These are phyloP conservation scores for Tadarida brasiliensis DNA, from an alignment of 2,797 vertebrate genomes.

Conservation along the genomic window DNA sequence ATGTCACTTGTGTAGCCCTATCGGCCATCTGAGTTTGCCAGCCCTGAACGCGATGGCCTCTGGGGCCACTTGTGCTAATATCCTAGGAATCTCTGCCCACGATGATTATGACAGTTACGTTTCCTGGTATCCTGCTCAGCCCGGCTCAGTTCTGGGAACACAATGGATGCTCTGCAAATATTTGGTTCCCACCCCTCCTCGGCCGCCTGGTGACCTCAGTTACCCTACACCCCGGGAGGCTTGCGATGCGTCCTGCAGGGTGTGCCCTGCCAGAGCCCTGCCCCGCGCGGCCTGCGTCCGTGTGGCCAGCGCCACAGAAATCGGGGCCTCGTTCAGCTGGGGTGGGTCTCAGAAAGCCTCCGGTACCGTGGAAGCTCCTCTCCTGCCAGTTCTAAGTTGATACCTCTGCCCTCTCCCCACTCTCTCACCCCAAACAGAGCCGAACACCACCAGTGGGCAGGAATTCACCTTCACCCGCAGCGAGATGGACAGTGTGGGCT, in stretches of 20 bases:
- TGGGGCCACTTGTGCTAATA: background rate
- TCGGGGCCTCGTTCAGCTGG: background rate
- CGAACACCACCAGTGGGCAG: background rate
- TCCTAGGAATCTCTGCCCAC: background rate
- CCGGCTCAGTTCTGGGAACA: conserved; percentile 53
- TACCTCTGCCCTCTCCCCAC: background rate
- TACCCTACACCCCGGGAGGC: background rate
- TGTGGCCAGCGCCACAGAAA: background rate
- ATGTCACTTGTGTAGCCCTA: background rate
- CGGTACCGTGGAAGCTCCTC: background rate
- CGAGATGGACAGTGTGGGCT: fast-evolving
- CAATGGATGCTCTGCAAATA: conserved; percentile 31
- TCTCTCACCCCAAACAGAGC: background rate
- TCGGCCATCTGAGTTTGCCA: background rate
- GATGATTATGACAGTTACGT: background rate
- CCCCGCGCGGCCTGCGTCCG: background rate
- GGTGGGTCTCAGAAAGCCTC: background rate
- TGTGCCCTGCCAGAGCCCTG: background rate
- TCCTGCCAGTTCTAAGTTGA: background rate
- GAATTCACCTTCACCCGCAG: background rate
- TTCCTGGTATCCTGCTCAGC: conserved; percentile 60
- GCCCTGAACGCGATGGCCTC: background rate
- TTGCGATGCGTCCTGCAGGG: background rate
- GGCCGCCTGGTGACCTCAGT: conserved; percentile 64
- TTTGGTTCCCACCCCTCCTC: conserved; percentile 46